These are phyloP conservation scores for Phenganax stokvisi DNA, from an alignment of 92 coral and sea anemone species.

Conservation along the genomic window DNA sequence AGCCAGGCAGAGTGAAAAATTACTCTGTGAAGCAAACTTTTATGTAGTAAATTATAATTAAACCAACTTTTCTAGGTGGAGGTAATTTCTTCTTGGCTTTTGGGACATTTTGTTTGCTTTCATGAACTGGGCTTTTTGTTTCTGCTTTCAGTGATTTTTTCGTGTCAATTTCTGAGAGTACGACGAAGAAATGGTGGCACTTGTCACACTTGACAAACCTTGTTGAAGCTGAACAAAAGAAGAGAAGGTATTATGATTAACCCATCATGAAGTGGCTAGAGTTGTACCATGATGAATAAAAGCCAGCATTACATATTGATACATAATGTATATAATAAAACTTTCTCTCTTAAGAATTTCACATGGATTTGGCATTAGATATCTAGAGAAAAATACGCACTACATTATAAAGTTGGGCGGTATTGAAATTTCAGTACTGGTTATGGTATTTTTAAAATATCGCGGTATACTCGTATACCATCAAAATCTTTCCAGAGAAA, in stretches of 20 bases:
- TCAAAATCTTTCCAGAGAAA: too few relatives aligned
- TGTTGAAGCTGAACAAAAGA: constrained; percentile 71
- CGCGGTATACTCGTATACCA: too few relatives aligned
- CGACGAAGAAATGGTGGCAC: constrained; percentile 93
- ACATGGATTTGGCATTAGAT: too few relatives aligned
- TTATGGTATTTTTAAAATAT: too few relatives aligned
- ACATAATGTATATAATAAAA: too few relatives aligned
- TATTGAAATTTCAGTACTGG: too few relatives aligned
- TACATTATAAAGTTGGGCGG: too few relatives aligned
- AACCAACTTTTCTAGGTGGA: constrained; percentile 84
- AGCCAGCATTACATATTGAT: too few relatives aligned
- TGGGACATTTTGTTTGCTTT: constrained; percentile 54
- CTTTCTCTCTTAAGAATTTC: too few relatives aligned
- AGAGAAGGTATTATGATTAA: neutral
- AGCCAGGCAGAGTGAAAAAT: neutral
- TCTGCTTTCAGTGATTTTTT: constrained; percentile 74
- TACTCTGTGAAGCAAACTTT: neutral
- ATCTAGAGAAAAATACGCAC: too few relatives aligned
- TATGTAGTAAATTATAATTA: neutral
- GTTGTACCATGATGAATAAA: too few relatives aligned
- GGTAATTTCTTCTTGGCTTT: constrained; percentile 75
- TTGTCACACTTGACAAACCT: constrained; percentile 98
- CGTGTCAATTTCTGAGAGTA: constrained; percentile 86
- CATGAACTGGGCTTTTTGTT: constrained; percentile 54
- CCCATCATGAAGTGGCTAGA: too few relatives aligned